A percentile compares a stretch with the other conserved stretches of the same genome.
These are phyloP conservation scores for Ptychobarbus kaznakovi DNA, from an alignment of 2,797 vertebrate species.

Conservation along the genomic window DNA sequence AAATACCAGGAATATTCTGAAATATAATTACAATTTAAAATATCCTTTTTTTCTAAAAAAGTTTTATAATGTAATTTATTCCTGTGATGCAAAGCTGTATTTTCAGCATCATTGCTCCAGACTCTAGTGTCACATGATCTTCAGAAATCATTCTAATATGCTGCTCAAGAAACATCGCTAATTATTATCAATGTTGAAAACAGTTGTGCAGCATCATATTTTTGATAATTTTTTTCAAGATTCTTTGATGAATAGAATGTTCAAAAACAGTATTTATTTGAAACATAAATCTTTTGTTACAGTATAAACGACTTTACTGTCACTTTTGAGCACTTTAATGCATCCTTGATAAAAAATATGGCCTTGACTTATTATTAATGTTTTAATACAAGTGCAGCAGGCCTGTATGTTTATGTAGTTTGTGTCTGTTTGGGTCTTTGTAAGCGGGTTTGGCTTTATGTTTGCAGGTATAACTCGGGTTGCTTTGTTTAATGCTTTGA, in stretches of 20 bases:
- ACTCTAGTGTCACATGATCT: neutral
- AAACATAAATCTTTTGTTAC: neutral
- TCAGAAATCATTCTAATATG: neutral
- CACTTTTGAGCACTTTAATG: neutral
- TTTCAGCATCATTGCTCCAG: neutral
- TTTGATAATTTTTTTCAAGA: neutral
- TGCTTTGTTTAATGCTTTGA: slow-evolving; percentile 3
- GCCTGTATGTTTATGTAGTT: neutral
- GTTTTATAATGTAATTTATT: neutral
- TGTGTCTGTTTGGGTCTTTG: neutral
- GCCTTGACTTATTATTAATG: no score
- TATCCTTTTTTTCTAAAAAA: neutral
- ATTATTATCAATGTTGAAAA: neutral
- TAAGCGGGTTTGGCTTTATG: neutral
- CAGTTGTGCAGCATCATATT: neutral
- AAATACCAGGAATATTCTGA: neutral
- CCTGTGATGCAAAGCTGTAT: neutral
- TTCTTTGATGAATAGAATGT: neutral
- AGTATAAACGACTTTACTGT: neutral
- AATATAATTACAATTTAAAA: neutral
- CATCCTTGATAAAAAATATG: neutral
- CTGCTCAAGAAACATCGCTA: neutral
- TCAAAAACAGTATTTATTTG: neutral
- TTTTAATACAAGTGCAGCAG: neutral
- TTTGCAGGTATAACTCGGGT: slow-evolving; percentile 4